These are phyloP conservation scores for Pseudocheirus occidentalis DNA, from an alignment of 2,797 vertebrate genomes.

Conservation along the genomic window DNA sequence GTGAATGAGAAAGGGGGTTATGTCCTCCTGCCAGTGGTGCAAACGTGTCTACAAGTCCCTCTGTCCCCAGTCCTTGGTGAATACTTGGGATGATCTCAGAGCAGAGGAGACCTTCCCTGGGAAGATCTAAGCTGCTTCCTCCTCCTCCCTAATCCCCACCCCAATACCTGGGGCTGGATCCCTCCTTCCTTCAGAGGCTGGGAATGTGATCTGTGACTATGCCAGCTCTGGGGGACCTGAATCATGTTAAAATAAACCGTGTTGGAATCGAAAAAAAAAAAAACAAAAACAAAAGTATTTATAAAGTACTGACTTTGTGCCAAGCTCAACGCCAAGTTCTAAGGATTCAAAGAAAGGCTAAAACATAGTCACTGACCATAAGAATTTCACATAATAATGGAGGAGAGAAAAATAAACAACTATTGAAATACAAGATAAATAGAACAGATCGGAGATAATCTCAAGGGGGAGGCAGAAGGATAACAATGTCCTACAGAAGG, in stretches of 20 bases:
- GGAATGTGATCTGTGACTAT: too few relatives aligned
- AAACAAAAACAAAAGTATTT: background rate
- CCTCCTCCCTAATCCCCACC: background rate
- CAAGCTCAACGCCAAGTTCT: background rate
- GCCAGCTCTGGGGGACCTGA: too few relatives aligned
- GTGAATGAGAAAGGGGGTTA: conserved; percentile 86
- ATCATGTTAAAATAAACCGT: too few relatives aligned
- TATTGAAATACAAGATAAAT: background rate
- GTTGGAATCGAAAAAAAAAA: too few relatives aligned
- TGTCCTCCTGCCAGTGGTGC: conserved; percentile 88
- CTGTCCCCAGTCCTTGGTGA: conserved; percentile 87
- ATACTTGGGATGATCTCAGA: conserved; percentile 87
- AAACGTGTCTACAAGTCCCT: conserved; percentile 87
- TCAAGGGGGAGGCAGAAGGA: background rate
- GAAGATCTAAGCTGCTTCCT: conserved; percentile 83
- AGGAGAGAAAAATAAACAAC: background rate
- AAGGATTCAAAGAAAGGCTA: background rate
- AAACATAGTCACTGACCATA: background rate
- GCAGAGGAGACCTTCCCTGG: conserved; percentile 86
- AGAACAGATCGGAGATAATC: background rate
- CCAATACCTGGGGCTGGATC: background rate
- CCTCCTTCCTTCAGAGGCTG: too few relatives aligned
- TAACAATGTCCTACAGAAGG: background rate
- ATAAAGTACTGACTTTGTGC: background rate
- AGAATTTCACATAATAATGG: background rate